Percentiles rank a stretch among this genome's conserved stretches.
These are phyloP conservation scores for Trachurus trachurus DNA, from an alignment of 2,797 vertebrate species.

Conservation along the genomic window DNA sequence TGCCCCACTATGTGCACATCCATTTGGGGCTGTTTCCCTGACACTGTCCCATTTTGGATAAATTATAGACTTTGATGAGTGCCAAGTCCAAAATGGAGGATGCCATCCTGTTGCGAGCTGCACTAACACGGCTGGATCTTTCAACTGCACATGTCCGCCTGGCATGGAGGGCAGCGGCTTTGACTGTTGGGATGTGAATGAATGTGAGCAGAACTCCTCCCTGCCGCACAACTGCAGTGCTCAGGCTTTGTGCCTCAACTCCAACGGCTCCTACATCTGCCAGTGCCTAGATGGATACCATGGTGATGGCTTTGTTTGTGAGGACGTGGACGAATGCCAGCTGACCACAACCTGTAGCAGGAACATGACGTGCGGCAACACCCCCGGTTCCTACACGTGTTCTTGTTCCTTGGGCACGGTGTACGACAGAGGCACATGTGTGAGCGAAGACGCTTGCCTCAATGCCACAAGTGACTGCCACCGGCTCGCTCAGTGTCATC, in stretches of 20 bases:
- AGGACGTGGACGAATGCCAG: slow-evolving; percentile 87
- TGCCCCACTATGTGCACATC: slow-evolving; percentile 49
- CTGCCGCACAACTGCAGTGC: slow-evolving; percentile 82
- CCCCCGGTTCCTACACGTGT: slow-evolving; percentile 84
- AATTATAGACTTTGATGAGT: slow-evolving; percentile 94
- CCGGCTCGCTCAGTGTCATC: slow-evolving; percentile 76
- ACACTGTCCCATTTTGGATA: slow-evolving; percentile 90
- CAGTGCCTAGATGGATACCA: slow-evolving; percentile 82
- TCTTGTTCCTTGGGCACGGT: slow-evolving; percentile 75
- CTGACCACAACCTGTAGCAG: slow-evolving; percentile 62
- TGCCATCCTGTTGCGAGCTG: slow-evolving; percentile 87
- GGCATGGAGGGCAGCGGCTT: slow-evolving; percentile 85
- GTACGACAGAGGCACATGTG: slow-evolving; percentile 83
- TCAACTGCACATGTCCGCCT: slow-evolving; percentile 83
- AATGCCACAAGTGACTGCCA: slow-evolving; percentile 77
- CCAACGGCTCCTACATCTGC: slow-evolving; percentile 85
- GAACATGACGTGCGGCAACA: slow-evolving; percentile 85
- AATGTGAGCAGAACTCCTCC: slow-evolving; percentile 81
- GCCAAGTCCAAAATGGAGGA: slow-evolving; percentile 88
- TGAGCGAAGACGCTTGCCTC: slow-evolving; percentile 78
- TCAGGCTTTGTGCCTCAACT: slow-evolving; percentile 84
- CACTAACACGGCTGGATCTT: slow-evolving; percentile 84
- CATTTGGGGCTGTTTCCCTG: slow-evolving; percentile 80
- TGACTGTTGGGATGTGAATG: slow-evolving; percentile 87
- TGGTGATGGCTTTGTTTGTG: slow-evolving; percentile 84